phyloP scores from a whole-genome alignment of 2,113 vertebrate genomes.

The Pogonocichla stellata region DNA sequence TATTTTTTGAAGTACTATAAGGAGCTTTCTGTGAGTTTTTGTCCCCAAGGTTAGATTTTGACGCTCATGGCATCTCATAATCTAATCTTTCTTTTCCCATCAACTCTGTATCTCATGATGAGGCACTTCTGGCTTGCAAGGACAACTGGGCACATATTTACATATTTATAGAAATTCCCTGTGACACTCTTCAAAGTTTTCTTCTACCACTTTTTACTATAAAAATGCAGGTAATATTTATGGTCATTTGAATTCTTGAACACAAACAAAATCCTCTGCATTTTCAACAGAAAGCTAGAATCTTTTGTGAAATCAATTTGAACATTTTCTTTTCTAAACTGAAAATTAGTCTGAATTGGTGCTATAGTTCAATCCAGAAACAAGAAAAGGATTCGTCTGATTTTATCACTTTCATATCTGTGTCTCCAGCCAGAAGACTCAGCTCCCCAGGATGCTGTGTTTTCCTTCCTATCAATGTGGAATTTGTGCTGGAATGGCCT shows the following conservation, averaged over 20 bases:
- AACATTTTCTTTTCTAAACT: neutral
- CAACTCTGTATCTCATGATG: neutral
- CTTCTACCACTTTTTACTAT: neutral
- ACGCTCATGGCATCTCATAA: too few species aligned
- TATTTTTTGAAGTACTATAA: neutral
- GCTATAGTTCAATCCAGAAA: neutral
- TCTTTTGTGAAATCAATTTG: neutral
- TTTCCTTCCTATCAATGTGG: neutral
- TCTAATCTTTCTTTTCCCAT: neutral
- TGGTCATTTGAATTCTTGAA: neutral
- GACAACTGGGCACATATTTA: rapidly evolving
- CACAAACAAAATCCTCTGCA: neutral
- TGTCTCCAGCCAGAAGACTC: neutral
- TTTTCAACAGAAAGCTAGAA: neutral
- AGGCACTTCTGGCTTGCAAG: neutral
- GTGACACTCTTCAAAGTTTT: neutral
- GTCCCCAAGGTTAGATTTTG: neutral
- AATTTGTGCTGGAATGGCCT: neutral
- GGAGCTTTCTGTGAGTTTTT: neutral
- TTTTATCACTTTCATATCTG: neutral
- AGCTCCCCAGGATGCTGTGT: neutral
- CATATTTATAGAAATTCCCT: neutral
- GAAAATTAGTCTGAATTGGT: neutral
- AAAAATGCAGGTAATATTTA: neutral
- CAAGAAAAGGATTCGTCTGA: neutral